phyloP scores from a whole-genome alignment of 2,888 invertebrate species.

The Ornithoptera alexandrae region DNA sequence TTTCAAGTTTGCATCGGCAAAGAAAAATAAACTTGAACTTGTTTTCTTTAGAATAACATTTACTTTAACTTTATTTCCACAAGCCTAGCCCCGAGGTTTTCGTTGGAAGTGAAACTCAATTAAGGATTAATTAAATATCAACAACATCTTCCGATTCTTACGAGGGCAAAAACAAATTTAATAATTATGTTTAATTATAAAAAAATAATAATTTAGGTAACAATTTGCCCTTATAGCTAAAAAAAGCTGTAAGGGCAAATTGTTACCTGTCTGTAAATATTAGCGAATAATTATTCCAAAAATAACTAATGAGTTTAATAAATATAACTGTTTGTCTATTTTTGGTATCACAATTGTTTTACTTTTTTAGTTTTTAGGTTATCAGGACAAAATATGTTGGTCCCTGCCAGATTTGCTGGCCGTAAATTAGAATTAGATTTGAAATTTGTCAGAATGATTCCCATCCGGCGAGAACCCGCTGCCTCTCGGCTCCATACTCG shows the following conservation, averaged over 20 bases:
- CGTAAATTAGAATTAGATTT: no score
- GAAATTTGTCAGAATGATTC: no score
- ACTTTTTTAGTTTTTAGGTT: no score
- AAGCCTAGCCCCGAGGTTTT: conserved; percentile 19
- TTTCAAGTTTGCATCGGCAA: not conserved
- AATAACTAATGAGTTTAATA: no score
- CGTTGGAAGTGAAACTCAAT: conserved; percentile 22
- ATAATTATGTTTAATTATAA: not conserved
- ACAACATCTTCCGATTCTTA: conserved; percentile 9
- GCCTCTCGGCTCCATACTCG: no score
- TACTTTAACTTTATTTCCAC: conserved; percentile 22
- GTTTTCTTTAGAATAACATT: conserved; percentile 19
- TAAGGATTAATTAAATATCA: conserved; percentile 22
- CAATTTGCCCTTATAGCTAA: no score
- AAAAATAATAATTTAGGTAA: no score
- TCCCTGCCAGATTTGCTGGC: no score
- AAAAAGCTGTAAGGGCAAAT: not conserved
- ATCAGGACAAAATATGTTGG: no score
- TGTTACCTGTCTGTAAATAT: not conserved
- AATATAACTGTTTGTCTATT: no score
- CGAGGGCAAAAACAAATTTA: not conserved
- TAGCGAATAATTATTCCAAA: not conserved
- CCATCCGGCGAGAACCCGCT: no score
- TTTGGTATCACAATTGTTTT: no score
- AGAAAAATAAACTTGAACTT: conserved; percentile 1